Conservation (phyloP, 2,888 invertebrate species). For the Ennomos fuscantarius region DNA sequence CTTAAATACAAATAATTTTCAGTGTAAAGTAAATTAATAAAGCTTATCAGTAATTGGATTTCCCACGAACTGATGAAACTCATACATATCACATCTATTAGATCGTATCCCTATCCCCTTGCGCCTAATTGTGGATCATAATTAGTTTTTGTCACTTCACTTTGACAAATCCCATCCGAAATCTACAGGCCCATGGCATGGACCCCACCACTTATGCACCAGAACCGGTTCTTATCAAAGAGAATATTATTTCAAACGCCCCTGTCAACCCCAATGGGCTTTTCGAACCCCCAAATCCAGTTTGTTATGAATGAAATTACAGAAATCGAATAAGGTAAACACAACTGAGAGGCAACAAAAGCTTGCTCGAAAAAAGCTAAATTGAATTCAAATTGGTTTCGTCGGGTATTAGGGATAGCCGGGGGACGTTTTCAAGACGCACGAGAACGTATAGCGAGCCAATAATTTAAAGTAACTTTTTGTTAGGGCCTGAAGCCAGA, state of each 20-base stretch:
- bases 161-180: constrained; percentile 79
- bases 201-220: constrained; percentile 73
- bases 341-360: constrained; percentile 84
- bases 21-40: not conserved
- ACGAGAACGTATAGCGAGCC: constrained; percentile 65
- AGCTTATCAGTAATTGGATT: constrained; percentile 15
- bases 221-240: constrained; percentile 82
- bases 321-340: constrained; percentile 86
- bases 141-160: constrained; percentile 85
- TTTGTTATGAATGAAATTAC: constrained; percentile 86
- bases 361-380: constrained; percentile 83
- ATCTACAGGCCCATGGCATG: constrained; percentile 61
- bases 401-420: constrained; percentile 83
- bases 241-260: constrained; percentile 85
- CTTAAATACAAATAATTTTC: not conserved
- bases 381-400: constrained; percentile 86
- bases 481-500: constrained; percentile 63
- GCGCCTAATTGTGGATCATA: constrained; percentile 75
- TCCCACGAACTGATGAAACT: constrained; percentile 48
- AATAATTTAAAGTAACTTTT: constrained; percentile 80
- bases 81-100: constrained; percentile 63
- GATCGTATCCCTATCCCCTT: constrained; percentile 58
- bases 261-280: constrained; percentile 83
- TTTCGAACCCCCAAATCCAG: constrained; percentile 82
- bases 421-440: constrained; percentile 77